Evolutionary conservation across 2,888 invertebrate species (phyloP).

Genomic region (Trachelus stipa): DNA sequence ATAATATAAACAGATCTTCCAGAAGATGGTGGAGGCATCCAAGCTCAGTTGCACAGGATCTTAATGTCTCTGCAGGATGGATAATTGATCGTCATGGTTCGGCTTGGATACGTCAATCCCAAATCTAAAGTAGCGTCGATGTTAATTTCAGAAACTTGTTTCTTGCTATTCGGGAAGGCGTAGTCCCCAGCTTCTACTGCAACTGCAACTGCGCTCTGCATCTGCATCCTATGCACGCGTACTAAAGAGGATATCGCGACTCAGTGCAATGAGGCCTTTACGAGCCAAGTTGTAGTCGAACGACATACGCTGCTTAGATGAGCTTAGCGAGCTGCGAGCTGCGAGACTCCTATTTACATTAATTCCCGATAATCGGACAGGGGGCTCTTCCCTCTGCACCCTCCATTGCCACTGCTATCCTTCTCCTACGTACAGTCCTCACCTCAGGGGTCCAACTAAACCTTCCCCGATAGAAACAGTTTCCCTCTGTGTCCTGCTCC

Average conservation of each 20-base stretch:
- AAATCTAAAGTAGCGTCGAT: not conserved
- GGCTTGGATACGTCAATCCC: not conserved
- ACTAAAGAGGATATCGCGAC: not conserved
- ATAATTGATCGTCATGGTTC: not conserved
- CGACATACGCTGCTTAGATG: slow-evolving; percentile 37
- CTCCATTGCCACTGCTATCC: not conserved
- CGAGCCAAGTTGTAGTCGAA: slow-evolving; percentile 35
- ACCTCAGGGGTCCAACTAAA: not conserved
- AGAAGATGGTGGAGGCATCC: not conserved
- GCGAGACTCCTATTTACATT: slow-evolving; percentile 49
- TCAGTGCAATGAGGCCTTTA: slow-evolving; percentile 18
- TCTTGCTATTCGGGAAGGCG: not conserved
- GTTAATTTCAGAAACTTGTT: not conserved
- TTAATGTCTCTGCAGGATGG: not conserved
- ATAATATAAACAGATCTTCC: slow-evolving; percentile 48
- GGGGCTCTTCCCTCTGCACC: slow-evolving; percentile 11
- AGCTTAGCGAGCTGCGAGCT: slow-evolving; percentile 38
- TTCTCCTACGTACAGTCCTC: not conserved
- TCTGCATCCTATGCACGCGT: not conserved
- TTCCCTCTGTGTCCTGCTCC: not conserved
- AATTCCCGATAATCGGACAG: slow-evolving; percentile 55
- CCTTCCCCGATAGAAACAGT: not conserved
- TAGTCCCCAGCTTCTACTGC: not conserved
- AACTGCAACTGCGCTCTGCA: not conserved
- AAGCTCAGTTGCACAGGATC: not conserved